These are phyloP conservation scores for Platygyra sinensis DNA, from an alignment of 64 coral and sea anemone genomes.

Conservation along the genomic window DNA sequence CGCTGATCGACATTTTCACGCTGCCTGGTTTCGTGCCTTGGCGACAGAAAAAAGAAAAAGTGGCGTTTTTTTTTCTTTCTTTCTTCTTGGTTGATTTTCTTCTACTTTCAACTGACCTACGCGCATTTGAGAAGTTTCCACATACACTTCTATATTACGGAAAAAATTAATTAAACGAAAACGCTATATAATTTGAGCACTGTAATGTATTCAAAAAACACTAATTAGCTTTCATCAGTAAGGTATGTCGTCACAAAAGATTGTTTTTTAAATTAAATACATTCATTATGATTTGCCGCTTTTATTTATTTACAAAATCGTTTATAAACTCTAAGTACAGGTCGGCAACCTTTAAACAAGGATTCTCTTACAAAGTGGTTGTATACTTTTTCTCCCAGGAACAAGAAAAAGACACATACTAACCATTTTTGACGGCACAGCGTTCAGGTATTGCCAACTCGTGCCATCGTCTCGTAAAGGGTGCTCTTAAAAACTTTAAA, in stretches of 20 bases:
- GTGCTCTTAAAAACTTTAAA: neutral
- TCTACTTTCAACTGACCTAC: no score
- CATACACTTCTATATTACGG: no score
- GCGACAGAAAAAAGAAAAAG: neutral
- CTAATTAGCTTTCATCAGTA: neutral
- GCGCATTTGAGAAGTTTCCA: no score
- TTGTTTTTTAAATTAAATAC: neutral
- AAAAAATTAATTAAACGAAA: no score
- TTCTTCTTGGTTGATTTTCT: no score
- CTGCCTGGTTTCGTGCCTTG: neutral
- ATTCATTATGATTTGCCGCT: neutral
- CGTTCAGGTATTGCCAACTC: neutral
- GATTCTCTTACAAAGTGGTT: neutral
- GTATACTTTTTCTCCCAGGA: neutral
- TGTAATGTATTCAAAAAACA: neutral
- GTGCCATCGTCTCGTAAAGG: neutral
- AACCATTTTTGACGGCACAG: neutral
- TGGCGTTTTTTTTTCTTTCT: no score
- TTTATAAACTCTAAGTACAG: neutral
- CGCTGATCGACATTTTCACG: neutral
- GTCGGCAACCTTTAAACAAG: neutral
- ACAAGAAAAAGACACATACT: neutral
- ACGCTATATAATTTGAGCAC: no score
- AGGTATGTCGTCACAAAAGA: neutral
- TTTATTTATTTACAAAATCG: constrained; percentile 3